These are phyloP conservation scores for Erethizon dorsatum DNA, from an alignment of 2,797 vertebrate genomes.

Conservation along the genomic window DNA sequence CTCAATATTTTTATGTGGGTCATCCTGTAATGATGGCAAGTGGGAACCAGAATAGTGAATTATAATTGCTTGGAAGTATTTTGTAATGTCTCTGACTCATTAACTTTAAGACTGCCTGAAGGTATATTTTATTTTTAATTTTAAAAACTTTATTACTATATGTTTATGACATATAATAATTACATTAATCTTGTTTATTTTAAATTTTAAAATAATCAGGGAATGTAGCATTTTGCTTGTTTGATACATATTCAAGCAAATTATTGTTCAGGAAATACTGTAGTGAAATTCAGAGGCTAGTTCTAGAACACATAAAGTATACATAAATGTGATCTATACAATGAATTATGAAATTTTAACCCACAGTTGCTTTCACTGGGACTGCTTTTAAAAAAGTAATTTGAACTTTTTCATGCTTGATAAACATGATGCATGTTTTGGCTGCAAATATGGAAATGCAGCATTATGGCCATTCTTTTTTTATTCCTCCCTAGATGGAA, in stretches of 20 bases:
- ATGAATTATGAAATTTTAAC: conserved; percentile 20
- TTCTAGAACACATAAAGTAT: background rate
- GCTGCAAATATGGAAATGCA: background rate
- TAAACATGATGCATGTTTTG: background rate
- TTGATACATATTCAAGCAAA: background rate
- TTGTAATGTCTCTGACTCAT: background rate
- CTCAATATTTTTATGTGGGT: background rate
- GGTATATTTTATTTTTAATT: background rate
- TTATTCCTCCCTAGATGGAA: background rate
- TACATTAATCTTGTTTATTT: background rate
- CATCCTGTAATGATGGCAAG: background rate
- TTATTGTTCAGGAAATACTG: background rate
- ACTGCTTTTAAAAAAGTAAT: background rate
- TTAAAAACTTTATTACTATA: background rate
- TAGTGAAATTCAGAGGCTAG: conserved; percentile 2
- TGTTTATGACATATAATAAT: background rate
- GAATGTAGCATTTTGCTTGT: background rate
- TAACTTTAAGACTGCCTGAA: background rate
- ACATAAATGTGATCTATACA: background rate
- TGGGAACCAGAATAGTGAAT: background rate
- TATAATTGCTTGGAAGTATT: conserved; percentile 9
- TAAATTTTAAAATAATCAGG: background rate
- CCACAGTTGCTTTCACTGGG: background rate
- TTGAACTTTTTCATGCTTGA: background rate
- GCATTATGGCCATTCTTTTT: background rate